Conservation (phyloP, 2,113 vertebrate species). For the Lethenteron camtschaticum region DNA sequence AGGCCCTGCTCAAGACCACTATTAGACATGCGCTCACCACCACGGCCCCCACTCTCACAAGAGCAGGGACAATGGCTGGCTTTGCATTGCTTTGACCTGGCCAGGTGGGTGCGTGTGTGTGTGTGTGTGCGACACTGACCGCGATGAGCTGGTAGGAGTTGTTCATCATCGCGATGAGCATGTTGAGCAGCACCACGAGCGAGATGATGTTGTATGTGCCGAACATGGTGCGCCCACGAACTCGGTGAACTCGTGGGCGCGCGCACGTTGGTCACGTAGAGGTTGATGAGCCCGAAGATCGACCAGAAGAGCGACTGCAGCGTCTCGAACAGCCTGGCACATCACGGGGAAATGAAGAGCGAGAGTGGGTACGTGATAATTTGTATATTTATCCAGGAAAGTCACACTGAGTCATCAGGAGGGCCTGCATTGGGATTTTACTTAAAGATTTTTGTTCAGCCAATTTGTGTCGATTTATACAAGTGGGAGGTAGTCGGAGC, state of each 20-base stretch:
- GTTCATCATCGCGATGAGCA: constrained; percentile 99
- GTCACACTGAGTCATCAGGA: no score
- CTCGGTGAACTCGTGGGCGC: constrained; percentile 87
- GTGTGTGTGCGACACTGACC: constrained; percentile 26
- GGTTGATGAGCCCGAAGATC: constrained; percentile 66
- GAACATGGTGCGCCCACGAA: constrained; percentile 94
- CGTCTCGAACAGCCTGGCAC: constrained; percentile 65
- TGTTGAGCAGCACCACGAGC: constrained; percentile 80
- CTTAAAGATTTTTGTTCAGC: no score
- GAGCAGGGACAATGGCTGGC: no score
- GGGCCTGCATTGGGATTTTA: no score
- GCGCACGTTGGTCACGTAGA: constrained; percentile 85
- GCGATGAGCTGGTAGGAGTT: constrained; percentile 95
- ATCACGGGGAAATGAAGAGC: constrained; percentile 4
- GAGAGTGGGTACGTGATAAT: no score
- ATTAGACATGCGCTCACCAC: no score
- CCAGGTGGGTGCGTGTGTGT: not conserved
- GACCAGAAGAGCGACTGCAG: constrained; percentile 96
- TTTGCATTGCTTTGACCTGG: no score
- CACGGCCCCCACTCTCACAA: no score
- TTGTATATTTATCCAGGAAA: no score
- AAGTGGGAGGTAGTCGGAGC: no score
- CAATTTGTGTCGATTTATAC: no score
- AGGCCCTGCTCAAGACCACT: no score
- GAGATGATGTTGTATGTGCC: constrained; percentile 93